Percentiles rank a stretch among this genome's conserved stretches.
Evolutionary conservation across 2,888 invertebrate species (phyloP).

Genomic region (Dryobota labecula): DNA sequence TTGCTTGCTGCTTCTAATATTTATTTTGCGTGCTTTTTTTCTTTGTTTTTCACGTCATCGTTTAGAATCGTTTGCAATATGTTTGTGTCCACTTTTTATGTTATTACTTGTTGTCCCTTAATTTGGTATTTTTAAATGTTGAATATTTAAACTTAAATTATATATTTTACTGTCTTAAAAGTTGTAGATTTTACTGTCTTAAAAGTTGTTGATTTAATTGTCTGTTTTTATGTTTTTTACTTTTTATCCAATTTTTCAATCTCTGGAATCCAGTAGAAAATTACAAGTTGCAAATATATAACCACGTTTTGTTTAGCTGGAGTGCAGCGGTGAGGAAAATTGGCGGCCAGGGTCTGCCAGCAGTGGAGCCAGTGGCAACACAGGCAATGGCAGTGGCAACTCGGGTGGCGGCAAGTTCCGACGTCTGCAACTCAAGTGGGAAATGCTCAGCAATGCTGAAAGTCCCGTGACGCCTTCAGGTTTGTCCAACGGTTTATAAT

Average conservation of each 20-base stretch:
- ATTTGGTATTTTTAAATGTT: not conserved
- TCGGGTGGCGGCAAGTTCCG: slow-evolving; percentile 93
- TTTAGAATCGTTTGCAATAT: slow-evolving; percentile 31
- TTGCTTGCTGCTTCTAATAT: slow-evolving; percentile 72
- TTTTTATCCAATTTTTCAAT: not conserved
- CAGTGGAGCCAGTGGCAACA: slow-evolving; percentile 84
- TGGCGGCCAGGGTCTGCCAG: slow-evolving; percentile 87
- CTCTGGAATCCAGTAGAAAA: not conserved
- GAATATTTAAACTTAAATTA: not conserved
- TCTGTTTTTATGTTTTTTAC: not conserved
- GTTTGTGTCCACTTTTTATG: slow-evolving; percentile 30
- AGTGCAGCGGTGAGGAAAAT: slow-evolving; percentile 86
- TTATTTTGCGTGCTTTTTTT: slow-evolving; percentile 66
- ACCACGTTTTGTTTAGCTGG: slow-evolving; percentile 76
- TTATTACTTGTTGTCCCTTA: slow-evolving; percentile 16
- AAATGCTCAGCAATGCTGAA: slow-evolving; percentile 92
- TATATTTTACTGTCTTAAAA: not conserved
- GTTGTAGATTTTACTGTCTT: not conserved
- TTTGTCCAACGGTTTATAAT: slow-evolving; percentile 56
- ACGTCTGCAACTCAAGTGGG: slow-evolving; percentile 95
- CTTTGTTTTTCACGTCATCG: slow-evolving; percentile 50
- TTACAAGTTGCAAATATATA: not conserved
- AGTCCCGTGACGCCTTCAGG: slow-evolving; percentile 86
- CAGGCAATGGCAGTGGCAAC: slow-evolving; percentile 89
- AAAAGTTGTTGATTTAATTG: not conserved